Percentiles rank a stretch among this genome's conserved stretches.
These are phyloP conservation scores for Aix galericulata DNA, from an alignment of 2,113 vertebrate genomes.

Conservation along the genomic window DNA sequence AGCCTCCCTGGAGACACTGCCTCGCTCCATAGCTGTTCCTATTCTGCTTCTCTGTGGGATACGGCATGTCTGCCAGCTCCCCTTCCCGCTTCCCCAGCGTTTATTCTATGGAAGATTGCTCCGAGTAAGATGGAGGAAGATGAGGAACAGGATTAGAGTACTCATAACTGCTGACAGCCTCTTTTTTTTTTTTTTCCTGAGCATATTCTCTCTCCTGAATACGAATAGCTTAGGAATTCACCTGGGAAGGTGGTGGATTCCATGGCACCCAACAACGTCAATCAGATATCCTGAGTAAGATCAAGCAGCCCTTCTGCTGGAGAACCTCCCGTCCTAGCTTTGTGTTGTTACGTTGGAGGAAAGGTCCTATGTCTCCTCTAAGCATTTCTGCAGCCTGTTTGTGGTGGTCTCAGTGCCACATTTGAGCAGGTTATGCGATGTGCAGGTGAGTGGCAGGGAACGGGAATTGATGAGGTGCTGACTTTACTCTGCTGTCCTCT, in stretches of 20 bases:
- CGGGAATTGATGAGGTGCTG: not conserved
- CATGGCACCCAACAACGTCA: not conserved
- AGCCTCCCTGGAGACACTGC: slow-evolving; percentile 50
- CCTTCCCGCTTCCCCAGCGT: not conserved
- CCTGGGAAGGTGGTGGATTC: not conserved
- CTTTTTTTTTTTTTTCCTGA: not conserved
- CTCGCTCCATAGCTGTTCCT: slow-evolving; percentile 52
- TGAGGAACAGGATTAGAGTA: not conserved
- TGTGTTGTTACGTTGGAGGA: not conserved
- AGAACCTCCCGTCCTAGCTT: not conserved
- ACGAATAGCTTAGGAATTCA: not conserved
- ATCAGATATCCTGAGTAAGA: not conserved
- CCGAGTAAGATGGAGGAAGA: not conserved
- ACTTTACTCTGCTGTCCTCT: not conserved
- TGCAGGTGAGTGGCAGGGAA: not conserved
- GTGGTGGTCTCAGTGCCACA: not conserved
- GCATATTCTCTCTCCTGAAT: not conserved
- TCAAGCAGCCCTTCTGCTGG: not conserved
- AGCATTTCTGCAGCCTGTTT: not conserved
- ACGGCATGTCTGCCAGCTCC: slow-evolving; percentile 18
- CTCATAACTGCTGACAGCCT: not conserved
- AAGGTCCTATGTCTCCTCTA: not conserved
- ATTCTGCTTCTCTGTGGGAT: slow-evolving; percentile 64
- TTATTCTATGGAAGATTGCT: not conserved
- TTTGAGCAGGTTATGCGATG: not conserved